Evolutionary conservation across 2,113 vertebrate species (phyloP).

Genomic region (Progne subis): DNA sequence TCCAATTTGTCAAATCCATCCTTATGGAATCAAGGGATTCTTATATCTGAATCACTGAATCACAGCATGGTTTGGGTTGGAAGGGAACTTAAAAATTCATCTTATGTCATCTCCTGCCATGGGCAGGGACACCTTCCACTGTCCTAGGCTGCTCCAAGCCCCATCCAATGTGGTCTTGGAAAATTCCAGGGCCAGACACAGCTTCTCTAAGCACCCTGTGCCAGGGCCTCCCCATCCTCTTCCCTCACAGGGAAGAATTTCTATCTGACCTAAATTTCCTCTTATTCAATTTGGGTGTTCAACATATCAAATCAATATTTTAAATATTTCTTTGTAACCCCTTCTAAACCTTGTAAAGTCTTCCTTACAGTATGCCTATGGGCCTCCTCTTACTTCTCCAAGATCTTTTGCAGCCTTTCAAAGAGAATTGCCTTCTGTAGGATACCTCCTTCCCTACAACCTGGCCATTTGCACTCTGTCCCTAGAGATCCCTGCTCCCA

Average conservation of each 20-base stretch:
- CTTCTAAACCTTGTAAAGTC: background rate
- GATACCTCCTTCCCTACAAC: background rate
- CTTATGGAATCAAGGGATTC: background rate
- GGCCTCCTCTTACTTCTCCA: background rate
- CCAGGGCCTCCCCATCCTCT: background rate
- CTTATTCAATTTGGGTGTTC: background rate
- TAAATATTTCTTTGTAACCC: background rate
- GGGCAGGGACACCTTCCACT: background rate
- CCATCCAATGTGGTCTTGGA: background rate
- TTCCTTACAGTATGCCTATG: background rate
- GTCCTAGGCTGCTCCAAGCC: background rate
- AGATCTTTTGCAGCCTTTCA: background rate
- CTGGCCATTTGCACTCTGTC: background rate
- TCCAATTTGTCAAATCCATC: background rate
- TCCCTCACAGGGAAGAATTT: background rate
- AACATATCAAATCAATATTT: background rate
- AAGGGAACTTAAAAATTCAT: background rate
- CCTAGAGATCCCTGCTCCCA: background rate
- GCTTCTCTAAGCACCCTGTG: background rate
- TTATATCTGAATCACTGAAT: background rate
- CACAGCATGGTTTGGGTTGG: background rate
- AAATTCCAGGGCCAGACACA: background rate
- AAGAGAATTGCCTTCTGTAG: background rate
- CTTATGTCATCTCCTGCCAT: rapidly evolving
- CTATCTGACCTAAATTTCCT: background rate